Evolutionary conservation across 2,797 vertebrate genomes (phyloP), one percentile per base, ranked within the genome.

Genomic region (Nyctalus aviator): DNA sequence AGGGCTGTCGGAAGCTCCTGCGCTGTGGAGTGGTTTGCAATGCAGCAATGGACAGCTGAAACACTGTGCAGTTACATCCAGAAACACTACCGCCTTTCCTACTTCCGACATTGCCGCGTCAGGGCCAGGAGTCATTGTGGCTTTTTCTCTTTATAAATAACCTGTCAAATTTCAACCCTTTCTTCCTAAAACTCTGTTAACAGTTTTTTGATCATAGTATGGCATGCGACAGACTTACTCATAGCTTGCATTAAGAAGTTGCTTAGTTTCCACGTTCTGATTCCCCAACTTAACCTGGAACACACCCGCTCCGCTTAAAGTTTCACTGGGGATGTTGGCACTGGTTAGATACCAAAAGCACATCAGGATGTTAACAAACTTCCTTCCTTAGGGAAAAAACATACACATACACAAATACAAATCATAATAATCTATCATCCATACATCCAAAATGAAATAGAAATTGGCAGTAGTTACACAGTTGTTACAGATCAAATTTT

Each of bases 351-450:
- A 99, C 99, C 99, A 99, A 98, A 99, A 99, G 32, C 98, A 98
- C 99, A 99, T 99, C 97, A 99, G 97, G 97, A 99, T 99, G 87
- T 98, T 99, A 97, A 99, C 99, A 98, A 99, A 99, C 96, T 99
- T 99, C 78, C 99, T 99, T 92, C 99, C 99, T 97, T 97, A 88
- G 95, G 91, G 95, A 97, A 97, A 97, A 94, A 98, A 57, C 88
- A 97, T 50, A 94, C n/a, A 93, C 71, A 96, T 55, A 96, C 72
- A 92, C 93, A 95, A 69, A 92, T 50, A 94, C 71, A 95, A 72
- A 88, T 95, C 81, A 92, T 71, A 88, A 83, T 21, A 37, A 85
- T 79, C 73, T n/a, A 30, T 62, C 62, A 96, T 25, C 55, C 48
- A 77, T 4, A 90, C 14, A 18, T 89, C 53, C 76, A 79, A 59